These are phyloP conservation scores for Sminthurinus aureus DNA, from an alignment of 2,888 invertebrate species.

Conservation along the genomic window DNA sequence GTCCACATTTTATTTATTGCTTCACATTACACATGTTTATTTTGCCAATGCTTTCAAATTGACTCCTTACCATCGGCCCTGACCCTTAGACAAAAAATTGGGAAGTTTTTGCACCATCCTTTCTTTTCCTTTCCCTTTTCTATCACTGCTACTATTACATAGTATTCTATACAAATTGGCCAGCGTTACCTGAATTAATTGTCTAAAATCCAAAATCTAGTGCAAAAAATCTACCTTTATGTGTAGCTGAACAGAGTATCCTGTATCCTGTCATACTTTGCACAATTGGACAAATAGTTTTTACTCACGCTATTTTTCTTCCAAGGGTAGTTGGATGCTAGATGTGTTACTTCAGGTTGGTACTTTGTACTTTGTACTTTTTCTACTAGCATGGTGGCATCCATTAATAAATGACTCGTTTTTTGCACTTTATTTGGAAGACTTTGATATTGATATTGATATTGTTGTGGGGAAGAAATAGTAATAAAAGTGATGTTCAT, in stretches of 20 bases:
- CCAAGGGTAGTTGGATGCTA: background rate
- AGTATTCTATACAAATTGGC: no score
- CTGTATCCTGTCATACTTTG: background rate
- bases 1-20: no score
- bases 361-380: no score
- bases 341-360: background rate
- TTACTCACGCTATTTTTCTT: background rate
- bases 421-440: no score
- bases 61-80: background rate
- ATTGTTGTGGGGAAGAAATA: no score
- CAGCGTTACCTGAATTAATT: background rate
- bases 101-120: background rate
- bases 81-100: background rate
- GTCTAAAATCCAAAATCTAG: background rate
- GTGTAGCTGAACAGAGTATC: background rate
- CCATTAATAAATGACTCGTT: no score
- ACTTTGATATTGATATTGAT: no score
- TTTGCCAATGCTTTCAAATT: background rate
- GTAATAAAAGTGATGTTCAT: no score
- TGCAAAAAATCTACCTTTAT: background rate
- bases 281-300: background rate
- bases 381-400: no score
- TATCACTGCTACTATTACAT: background rate
- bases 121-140: background rate
- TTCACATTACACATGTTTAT: no score